Base-by-base conservation (phyloP, 1,140 invertebrate species). In the Trichoplusia ni region DNA sequence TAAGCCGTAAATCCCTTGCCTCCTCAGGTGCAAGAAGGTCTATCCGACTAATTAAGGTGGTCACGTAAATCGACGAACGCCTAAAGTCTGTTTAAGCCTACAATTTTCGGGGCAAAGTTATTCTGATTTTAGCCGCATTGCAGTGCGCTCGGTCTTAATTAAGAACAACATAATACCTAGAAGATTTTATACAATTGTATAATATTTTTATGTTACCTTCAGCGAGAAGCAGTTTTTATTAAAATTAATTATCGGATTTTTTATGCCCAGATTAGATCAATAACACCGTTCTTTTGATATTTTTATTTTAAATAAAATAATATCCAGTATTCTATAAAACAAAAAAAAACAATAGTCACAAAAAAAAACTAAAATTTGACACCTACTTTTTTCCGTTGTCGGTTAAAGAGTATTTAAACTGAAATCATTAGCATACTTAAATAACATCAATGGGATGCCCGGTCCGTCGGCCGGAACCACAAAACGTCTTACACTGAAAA, bases 31-130 rank as follows among this genome's bases (percentile, higher is more conserved):
- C 74, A 75, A 67, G 65, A 70, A 65, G 65, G 69, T 58, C 70
- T 69, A 69, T 62, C 70, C 67, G 56, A 68, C 72, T 81, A 81
- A 81, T 81, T 79, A 81, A 81, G 69, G 75, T 71, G 68, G 71
- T 72, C 72, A 71, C 72, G 73, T 69, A 75, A 79, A 74, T 79
- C 67, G 67, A 64, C 51, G 59, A 63, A 44, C 64, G 56, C 68
- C 56, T 46, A 66, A 73, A 70, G 66, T 66, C 66, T 40, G 47
- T 64, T 62, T 73, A 71, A 76, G 66, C 68, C 63, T 63, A 67
- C 68, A 64, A 66, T 73, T 76, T 72, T 69, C 67, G 37, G 40
- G 38, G 65, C 40, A 33, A 62, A 65, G 53, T 64, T 68, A 67
- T 63, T 70, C 49, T 59, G 56, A 54, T 68, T 68, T 69, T 67